Evolutionary conservation across 2,888 invertebrate genomes (phyloP), one percentile per base, ranked within the genome.

Genomic region (Amaurobius ferox): DNA sequence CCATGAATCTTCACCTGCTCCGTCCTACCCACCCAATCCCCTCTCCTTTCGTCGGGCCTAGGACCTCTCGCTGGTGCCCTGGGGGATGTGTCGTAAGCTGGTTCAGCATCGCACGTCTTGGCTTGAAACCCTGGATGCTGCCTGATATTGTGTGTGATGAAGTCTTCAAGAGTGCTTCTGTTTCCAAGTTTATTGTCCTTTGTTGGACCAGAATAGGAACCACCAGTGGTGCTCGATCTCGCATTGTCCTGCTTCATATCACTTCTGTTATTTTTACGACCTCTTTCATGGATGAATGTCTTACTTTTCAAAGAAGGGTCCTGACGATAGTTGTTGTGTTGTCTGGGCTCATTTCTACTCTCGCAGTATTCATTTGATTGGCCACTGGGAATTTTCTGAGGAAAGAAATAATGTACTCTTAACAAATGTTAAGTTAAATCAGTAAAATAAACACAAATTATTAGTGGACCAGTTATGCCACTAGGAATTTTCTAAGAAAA

Each of bases 1-100:
- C 79, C 85, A 73, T 79, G 73, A 13, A 86, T 26, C 28, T 86
- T 78, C 7, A 86, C 44, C 23, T 79, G 78, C 23, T 55, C 55
- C 55, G 23, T 55, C 23, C 2, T 11, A 23, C 23, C 23, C 44
- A 44, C 44, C 44, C 9, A 44, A n/a, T 16, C n/a, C 44, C 16
- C n/a, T n/a, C n/a, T n/a, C n/a, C n/a, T n/a, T n/a, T n/a, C n/a
- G n/a, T n/a, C n/a, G n/a, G n/a, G n/a, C n/a, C 9, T 11, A 44
- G 44, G 44, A 2, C 16, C 16, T 44, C 16, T n/a, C 23, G 55
- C 23, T 23, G 23, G 11, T 5, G 19, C 23, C 55, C 19, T 55
- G 55, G 3, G 5, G 23, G 19, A 55, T 5, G 35, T 35, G 35
- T 35, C 35, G n/a, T n/a, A n/a, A n/a, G n/a, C n/a, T n/a, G n/a